Evolutionary conservation across 1,140 invertebrate species (phyloP).

Genomic region (Bombus affinis): DNA sequence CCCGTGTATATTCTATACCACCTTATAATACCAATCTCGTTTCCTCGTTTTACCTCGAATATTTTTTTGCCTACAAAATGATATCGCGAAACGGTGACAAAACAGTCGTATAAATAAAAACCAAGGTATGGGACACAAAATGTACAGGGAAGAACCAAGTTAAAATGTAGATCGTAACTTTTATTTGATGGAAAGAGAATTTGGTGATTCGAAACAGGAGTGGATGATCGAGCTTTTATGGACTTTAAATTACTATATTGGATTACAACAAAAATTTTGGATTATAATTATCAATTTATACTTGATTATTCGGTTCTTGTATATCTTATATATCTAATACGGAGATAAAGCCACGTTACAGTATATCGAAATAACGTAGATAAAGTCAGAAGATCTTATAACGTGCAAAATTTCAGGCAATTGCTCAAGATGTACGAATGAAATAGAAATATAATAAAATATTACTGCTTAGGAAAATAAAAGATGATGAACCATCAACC

Average conservation of each 20-base stretch:
- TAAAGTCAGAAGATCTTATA: too few relatives aligned
- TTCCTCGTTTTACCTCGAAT: neutral
- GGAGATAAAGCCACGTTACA: neutral
- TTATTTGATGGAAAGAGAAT: too few relatives aligned
- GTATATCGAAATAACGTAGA: too few relatives aligned
- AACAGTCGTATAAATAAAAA: conserved; percentile 12
- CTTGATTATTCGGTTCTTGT: neutral
- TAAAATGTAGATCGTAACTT: neutral
- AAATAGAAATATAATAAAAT: too few relatives aligned
- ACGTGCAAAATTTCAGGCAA: too few relatives aligned
- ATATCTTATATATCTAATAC: neutral
- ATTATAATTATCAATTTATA: neutral
- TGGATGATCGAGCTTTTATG: neutral
- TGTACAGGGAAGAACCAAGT: neutral
- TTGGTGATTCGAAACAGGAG: too few relatives aligned
- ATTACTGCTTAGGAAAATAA: too few relatives aligned
- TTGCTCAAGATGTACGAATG: too few relatives aligned
- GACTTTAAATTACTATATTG: neutral
- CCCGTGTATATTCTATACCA: conserved; percentile 29
- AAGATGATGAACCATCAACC: neutral
- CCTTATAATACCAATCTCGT: conserved; percentile 20
- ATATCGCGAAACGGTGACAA: conserved; percentile 14
- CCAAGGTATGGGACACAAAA: too few relatives aligned
- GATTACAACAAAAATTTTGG: neutral
- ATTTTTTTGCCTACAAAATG: neutral